These are phyloP conservation scores for Falco punctatus DNA, from an alignment of 2,113 vertebrate species.

Conservation along the genomic window DNA sequence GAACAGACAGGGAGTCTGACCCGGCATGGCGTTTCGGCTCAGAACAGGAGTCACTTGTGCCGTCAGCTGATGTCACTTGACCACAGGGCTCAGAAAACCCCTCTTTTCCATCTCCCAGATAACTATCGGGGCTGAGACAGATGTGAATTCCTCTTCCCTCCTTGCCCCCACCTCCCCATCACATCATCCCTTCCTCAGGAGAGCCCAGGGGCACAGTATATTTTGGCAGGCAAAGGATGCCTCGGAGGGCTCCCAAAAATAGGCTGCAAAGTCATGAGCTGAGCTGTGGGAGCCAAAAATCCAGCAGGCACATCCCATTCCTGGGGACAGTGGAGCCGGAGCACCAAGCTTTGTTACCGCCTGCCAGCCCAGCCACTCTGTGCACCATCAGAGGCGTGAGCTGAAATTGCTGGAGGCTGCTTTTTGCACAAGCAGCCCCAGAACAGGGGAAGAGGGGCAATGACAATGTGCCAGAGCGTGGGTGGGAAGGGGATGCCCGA, in stretches of 20 bases:
- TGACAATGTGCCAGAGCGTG: background rate
- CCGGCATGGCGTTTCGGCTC: background rate
- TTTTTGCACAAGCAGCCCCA: background rate
- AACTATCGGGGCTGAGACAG: background rate
- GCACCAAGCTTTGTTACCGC: background rate
- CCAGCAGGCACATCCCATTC: background rate
- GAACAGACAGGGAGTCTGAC: background rate
- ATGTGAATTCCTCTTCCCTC: background rate
- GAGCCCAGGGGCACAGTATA: background rate
- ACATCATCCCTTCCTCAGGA: background rate
- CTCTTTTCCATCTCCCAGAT: background rate
- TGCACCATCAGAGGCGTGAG: background rate
- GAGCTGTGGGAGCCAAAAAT: constrained; percentile 16
- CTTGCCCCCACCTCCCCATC: background rate
- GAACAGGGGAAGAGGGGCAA: background rate
- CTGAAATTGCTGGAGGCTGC: background rate
- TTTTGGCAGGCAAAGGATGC: constrained; percentile 27
- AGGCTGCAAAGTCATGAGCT: background rate
- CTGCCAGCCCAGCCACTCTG: background rate
- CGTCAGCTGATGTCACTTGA: constrained; percentile 52
- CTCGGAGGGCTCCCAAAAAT: constrained; percentile 10
- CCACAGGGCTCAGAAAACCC: background rate
- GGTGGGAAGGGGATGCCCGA: background rate
- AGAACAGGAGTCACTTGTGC: constrained; percentile 6
- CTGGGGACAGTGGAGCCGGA: background rate